Conservation (phyloP, 2,888 invertebrate genomes). For the Dryomyza anilis region DNA sequence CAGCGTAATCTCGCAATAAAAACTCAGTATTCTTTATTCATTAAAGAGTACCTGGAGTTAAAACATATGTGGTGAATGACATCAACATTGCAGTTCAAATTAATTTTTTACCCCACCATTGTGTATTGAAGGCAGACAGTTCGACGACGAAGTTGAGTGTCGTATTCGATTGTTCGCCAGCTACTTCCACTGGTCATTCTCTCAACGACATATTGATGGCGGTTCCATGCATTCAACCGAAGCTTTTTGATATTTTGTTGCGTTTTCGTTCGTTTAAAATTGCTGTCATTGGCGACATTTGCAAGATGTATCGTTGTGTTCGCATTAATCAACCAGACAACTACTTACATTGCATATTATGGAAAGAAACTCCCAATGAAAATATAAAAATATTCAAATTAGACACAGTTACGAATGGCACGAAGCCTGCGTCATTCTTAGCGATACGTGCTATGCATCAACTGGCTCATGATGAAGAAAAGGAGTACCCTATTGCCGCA, state of each 20-base stretch:
- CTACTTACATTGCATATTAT: slow-evolving; percentile 22
- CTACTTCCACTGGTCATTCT: slow-evolving; percentile 10
- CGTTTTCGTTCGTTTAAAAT: slow-evolving; percentile 24
- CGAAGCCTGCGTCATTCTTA: slow-evolving; percentile 27
- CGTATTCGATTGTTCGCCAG: slow-evolving; percentile 7
- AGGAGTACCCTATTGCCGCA: slow-evolving; percentile 32
- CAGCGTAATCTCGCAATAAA: slow-evolving; percentile 13
- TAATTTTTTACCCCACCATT: slow-evolving; percentile 24
- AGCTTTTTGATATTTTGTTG: slow-evolving; percentile 24
- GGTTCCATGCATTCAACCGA: slow-evolving; percentile 25
- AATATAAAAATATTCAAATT: slow-evolving; percentile 22
- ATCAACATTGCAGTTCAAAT: neutral
- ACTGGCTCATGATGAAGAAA: slow-evolving; percentile 46
- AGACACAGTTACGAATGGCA: slow-evolving; percentile 25
- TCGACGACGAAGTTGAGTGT: neutral
- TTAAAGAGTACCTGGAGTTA: slow-evolving; percentile 25
- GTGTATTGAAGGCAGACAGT: slow-evolving; percentile 17
- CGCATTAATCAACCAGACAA: slow-evolving; percentile 7
- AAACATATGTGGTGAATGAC: slow-evolving; percentile 16
- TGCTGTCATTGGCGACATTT: slow-evolving; percentile 25
- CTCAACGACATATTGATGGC: slow-evolving; percentile 17
- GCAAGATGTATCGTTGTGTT: slow-evolving; percentile 17
- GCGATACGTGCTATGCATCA: slow-evolving; percentile 29
- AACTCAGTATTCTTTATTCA: slow-evolving; percentile 10
- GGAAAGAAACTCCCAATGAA: slow-evolving; percentile 21